Base-by-base conservation (phyloP, 2,888 invertebrate species). In the Leuctra nigra region DNA sequence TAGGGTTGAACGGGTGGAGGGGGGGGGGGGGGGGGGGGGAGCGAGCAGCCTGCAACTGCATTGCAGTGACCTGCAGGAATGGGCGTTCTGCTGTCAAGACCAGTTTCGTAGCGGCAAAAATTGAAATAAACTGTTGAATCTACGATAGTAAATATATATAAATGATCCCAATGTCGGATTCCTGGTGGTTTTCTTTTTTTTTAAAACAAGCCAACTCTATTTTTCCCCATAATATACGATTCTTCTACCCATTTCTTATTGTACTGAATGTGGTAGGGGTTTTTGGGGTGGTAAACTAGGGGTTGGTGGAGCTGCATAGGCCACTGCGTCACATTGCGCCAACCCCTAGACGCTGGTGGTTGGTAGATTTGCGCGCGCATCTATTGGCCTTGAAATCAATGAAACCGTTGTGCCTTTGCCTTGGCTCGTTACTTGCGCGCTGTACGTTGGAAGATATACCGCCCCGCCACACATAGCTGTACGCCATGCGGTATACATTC, bases 101-200 rank as follows among this genome's bases (percentile, higher is more conserved):
- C 7, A 6, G 6, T 29, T 29, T 29, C 29, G 7, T n/a, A 29
- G 11, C 29, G 29, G 11, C 6, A 29, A 29, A 29, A 29, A 29
- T 29, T 29, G 29, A 29, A 7, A 29, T 29, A 29, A 29, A 29
- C 29, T 29, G 29, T 29, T 29, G 29, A 29, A 7, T 29, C 29
- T 11, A 29, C 6, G 29, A 11, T 6, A 29, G 29, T 29, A 7
- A 29, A 29, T 29, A 11, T 29, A 29, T 29, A 41, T 41, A 41
- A 41, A 41, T 41, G 41, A 41, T 18, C 16, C 16, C 41, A 18
- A 41, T 41, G 41, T 41, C 41, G 41, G 41, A 41, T 41, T 41
- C 20, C 16, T 41, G 41, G 6, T 29, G 29, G 29, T 6, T 6
- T 6, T n/a, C n/a, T n/a, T 29, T 29, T 11, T 11, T 29, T 6